Conservation (phyloP, 2,113 vertebrate genomes). For the Candoia aspera region DNA sequence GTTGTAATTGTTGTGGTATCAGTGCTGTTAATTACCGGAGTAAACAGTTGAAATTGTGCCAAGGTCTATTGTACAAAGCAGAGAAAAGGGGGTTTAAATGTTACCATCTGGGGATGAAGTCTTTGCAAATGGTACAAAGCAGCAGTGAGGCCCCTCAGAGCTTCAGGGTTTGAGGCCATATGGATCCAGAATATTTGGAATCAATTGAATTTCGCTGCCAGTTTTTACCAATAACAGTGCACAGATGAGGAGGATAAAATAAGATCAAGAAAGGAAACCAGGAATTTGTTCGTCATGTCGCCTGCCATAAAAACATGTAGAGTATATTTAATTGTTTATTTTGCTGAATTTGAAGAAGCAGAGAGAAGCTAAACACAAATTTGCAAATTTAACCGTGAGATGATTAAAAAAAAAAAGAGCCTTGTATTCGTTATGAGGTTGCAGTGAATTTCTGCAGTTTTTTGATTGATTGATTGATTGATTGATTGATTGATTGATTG, state of each 20-base stretch:
- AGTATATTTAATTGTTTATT: constrained; percentile 69
- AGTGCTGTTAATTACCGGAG: constrained; percentile 99
- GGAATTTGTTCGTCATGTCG: constrained; percentile 62
- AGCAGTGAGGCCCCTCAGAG: constrained; percentile 84
- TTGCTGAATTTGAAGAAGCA: constrained; percentile 63
- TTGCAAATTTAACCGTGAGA: constrained; percentile 39
- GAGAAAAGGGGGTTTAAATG: constrained; percentile 95
- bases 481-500: not conserved
- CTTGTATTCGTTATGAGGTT: constrained; percentile 23
- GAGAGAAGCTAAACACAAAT: constrained; percentile 32
- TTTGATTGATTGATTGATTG: not conserved
- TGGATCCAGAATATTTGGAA: constrained; percentile 87
- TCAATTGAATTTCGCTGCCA: constrained; percentile 84
- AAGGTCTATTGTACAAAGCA: constrained; percentile 97
- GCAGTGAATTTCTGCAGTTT: constrained; percentile 20
- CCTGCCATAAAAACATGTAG: constrained; percentile 67
- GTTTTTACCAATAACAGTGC: constrained; percentile 75
- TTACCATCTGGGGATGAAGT: constrained; percentile 97
- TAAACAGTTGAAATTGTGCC: constrained; percentile 98
- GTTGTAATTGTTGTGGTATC: constrained; percentile 97
- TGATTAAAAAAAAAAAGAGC: not conserved
- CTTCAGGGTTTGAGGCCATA: constrained; percentile 95
- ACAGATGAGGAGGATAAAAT: constrained; percentile 74
- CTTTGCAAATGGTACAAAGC: constrained; percentile 87
- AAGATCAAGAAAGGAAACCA: constrained; percentile 69